Percentiles rank a stretch among this genome's conserved stretches.
phyloP scores from a whole-genome alignment of 2,113 vertebrate species.

The Thalassoma bifasciatum region DNA sequence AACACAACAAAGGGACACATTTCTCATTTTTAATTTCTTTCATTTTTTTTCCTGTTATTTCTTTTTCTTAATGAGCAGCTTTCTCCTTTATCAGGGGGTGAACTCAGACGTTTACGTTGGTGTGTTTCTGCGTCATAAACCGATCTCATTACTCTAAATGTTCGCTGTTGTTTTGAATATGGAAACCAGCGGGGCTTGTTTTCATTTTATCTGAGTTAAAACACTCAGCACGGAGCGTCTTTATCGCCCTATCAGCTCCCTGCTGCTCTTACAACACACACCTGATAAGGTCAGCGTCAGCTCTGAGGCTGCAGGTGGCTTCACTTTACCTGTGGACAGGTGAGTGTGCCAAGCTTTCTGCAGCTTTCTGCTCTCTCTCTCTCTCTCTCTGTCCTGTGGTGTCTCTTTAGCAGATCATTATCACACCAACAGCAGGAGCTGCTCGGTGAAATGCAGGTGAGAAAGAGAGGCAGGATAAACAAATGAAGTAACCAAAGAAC shows the following conservation, averaged over 20 bases:
- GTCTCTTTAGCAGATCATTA: conserved; percentile 66
- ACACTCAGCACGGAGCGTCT: neutral
- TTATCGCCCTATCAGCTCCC: conserved; percentile 17
- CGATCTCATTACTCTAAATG: no score
- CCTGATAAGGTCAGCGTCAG: conserved; percentile 24
- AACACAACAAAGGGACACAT: neutral
- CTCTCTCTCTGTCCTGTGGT: conserved; percentile 4
- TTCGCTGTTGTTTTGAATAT: no score
- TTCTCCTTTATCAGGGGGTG: neutral
- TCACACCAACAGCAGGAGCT: conserved; percentile 51
- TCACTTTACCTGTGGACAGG: conserved; percentile 25
- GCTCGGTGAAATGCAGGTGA: conserved; percentile 50
- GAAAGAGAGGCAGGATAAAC: conserved; percentile 10
- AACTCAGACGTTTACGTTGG: no score
- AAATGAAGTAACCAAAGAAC: conserved; percentile 4
- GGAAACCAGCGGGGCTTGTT: neutral
- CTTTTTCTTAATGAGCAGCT: neutral
- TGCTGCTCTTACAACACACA: conserved; percentile 23
- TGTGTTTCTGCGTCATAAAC: no score
- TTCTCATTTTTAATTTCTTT: neutral
- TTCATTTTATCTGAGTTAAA: conserved; percentile 9
- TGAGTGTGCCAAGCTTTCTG: neutral
- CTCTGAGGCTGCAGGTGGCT: conserved; percentile 3
- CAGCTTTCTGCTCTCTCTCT: neutral
- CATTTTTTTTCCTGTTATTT: no score